Evolutionary conservation across 2,113 vertebrate genomes (phyloP).

Genomic region (Pangasianodon hypophthalmus): DNA sequence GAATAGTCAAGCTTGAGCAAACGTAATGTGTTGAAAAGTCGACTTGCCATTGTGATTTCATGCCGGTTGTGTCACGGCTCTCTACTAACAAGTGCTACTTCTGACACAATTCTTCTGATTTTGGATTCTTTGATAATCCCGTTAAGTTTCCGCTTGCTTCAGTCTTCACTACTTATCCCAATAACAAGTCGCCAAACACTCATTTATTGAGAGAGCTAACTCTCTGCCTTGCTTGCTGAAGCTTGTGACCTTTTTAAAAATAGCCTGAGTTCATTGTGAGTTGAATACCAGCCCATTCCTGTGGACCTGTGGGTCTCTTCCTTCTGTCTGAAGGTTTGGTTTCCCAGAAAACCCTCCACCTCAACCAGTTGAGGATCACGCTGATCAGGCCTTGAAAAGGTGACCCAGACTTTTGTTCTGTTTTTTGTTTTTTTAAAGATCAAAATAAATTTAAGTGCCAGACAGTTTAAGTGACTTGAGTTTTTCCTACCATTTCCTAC

Average conservation of each 20-base stretch:
- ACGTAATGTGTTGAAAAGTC: not conserved
- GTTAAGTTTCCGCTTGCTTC: not conserved
- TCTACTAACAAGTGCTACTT: not conserved
- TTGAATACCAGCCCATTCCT: not conserved
- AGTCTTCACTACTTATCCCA: not conserved
- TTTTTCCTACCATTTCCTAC: not conserved
- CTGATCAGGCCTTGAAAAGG: conserved; percentile 58
- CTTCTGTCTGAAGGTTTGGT: conserved; percentile 55
- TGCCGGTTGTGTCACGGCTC: not conserved
- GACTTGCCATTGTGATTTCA: not conserved
- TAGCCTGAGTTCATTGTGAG: not conserved
- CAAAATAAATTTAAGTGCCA: not conserved
- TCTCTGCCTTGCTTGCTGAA: conserved; percentile 1
- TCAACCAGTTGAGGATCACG: conserved; percentile 31
- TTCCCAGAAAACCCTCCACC: conserved; percentile 34
- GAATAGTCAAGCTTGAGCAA: not conserved
- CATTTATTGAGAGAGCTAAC: not conserved
- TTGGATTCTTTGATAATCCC: not conserved
- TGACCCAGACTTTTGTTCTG: conserved; percentile 42
- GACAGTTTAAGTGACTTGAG: not conserved
- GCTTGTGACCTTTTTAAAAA: conserved; percentile 9
- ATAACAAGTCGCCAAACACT: not conserved
- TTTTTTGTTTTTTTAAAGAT: not conserved
- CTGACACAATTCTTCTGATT: not conserved
- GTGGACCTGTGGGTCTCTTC: conserved; percentile 26